Base-by-base conservation (phyloP, 2,797 vertebrate genomes). In the Falco berigora region DNA sequence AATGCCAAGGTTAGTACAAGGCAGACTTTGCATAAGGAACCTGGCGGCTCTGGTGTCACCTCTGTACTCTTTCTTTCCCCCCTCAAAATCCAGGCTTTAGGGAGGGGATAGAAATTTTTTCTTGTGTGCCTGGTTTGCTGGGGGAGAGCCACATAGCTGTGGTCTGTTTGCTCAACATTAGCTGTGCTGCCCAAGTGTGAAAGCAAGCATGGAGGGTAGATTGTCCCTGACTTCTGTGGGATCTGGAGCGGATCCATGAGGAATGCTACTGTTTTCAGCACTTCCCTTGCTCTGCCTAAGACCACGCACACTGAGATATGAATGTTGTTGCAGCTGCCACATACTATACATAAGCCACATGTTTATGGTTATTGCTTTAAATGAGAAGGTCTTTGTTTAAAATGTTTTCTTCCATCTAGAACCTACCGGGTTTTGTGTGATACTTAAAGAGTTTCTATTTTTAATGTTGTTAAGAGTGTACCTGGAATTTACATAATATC, bases 181-280 rank as follows among this genome's bases (percentile, higher is more conserved):
- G 56, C 74, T 89, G 61, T 68, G 72, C 75, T 94, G 88, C 90
- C 81, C 10, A 12, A 87, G 61, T 92, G 90, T 91, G 90, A 95
- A 92, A 94, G 79, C 58, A 88, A 88, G 86, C 88, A 75, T 59
- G 67, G 83, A 92, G 88, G 34, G 71, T 92, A 89, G 92, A 79
- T 94, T 96, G 80, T 96, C 52, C 58, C 64, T 2, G 38, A 92
- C 50, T 93, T 94, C 90, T 95, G 94, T 88, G 95, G 95, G 92
- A 92, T 93, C 92, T 97, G 96, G 96, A 97, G 90, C 71, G 9
- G 67, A 82, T 96, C 92, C 92, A 93, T 91, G 93, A 92, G 68
- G 64, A 96, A 87, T 83, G 93, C 95, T 95, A 95, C 96, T 80
- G 77, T 93, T 95, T 97, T 96, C 94, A 97, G 94, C 95, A 93